Conservation (phyloP, 2,113 vertebrate species). For the Nanger granti region DNA sequence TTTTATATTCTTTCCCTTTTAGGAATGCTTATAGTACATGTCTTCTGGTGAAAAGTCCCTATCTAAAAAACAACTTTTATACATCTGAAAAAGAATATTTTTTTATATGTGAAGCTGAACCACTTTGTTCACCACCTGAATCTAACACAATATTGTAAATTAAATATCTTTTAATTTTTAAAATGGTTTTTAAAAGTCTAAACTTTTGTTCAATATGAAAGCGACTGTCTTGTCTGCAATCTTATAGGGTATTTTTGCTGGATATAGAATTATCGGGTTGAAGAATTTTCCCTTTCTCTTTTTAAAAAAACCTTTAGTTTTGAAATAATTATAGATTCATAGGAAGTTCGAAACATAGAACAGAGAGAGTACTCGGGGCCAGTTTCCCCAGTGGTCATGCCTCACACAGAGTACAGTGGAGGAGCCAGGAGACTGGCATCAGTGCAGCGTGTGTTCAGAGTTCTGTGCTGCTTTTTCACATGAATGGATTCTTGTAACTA, state of each 20-base stretch:
- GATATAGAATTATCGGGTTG: not conserved
- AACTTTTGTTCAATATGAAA: not conserved
- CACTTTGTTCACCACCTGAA: not conserved
- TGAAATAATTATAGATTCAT: not conserved
- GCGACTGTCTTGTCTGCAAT: not conserved
- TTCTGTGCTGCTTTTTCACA: not conserved
- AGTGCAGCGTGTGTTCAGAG: fast-evolving
- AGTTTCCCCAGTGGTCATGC: fast-evolving
- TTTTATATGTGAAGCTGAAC: not conserved
- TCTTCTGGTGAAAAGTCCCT: not conserved
- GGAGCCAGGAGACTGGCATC: not conserved
- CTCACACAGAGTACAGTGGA: fast-evolving
- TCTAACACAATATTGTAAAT: not conserved
- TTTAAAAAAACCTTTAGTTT: not conserved
- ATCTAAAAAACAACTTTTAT: not conserved
- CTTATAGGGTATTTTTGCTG: not conserved
- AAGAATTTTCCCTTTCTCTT: not conserved
- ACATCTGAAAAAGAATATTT: not conserved
- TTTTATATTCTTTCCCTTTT: not conserved
- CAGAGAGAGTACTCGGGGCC: not conserved
- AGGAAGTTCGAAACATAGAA: not conserved
- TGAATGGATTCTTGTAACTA: fast-evolving
- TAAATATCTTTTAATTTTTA: not conserved
- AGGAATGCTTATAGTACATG: not conserved
- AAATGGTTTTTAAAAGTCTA: not conserved